These are phyloP conservation scores for Cassiopea andromeda DNA, from an alignment of 30 jellyfish, hydroid and myxozoan species.

Conservation along the genomic window DNA sequence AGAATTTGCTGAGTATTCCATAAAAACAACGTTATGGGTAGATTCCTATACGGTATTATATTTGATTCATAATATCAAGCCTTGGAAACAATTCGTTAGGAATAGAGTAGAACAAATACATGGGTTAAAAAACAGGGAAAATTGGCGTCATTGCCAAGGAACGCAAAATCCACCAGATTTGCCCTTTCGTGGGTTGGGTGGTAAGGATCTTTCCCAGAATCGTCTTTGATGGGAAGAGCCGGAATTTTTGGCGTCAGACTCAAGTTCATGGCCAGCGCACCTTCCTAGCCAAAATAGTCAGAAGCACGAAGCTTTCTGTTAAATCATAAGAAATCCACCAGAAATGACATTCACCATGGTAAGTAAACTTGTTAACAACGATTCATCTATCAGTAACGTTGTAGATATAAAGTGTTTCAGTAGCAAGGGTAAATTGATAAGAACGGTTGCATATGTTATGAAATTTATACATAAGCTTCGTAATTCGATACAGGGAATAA, in stretches of 20 bases:
- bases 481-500: background rate
- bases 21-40: slow-evolving; percentile 11
- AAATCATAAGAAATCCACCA: slow-evolving; percentile 9
- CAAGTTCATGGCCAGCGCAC: slow-evolving; percentile 15
- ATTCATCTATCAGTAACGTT: background rate
- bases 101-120: slow-evolving; percentile 17
- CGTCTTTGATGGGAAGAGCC: slow-evolving; percentile 45
- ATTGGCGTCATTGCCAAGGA: slow-evolving; percentile 51
- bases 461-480: background rate
- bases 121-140: background rate
- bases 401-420: slow-evolving; percentile 4
- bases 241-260: slow-evolving; percentile 1
- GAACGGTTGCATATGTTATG: background rate
- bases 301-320: background rate
- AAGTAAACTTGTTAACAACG: background rate
- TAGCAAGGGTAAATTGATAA: background rate
- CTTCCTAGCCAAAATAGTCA: background rate
- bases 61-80: slow-evolving; percentile 20
- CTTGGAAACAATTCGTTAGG: slow-evolving; percentile 1
- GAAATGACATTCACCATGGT: slow-evolving; percentile 1
- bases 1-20: background rate
- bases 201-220: slow-evolving; percentile 18
- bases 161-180: slow-evolving; percentile 25
- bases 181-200: slow-evolving; percentile 49
- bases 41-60: slow-evolving; percentile 15